Evolutionary conservation across 2,797 vertebrate genomes (phyloP).

Genomic region (Mus minutoides): DNA sequence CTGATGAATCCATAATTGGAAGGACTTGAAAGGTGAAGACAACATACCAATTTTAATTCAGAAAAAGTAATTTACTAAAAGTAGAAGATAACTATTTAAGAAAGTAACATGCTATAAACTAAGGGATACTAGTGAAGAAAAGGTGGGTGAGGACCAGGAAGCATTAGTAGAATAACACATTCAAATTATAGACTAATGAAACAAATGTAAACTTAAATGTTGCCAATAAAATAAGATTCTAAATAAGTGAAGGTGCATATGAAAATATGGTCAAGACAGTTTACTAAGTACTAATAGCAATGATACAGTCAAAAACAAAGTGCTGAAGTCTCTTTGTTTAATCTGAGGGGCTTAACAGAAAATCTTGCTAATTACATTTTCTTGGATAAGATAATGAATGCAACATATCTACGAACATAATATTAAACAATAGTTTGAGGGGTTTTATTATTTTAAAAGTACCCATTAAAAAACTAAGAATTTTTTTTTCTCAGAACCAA

Average conservation of each 20-base stretch:
- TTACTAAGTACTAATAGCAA: background rate
- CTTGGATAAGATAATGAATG: background rate
- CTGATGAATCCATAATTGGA: background rate
- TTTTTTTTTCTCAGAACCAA: background rate
- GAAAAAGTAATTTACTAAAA: background rate
- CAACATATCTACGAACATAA: background rate
- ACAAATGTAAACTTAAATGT: background rate
- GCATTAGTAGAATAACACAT: background rate
- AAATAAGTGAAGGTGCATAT: background rate
- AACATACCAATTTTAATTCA: background rate
- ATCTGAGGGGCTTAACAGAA: background rate
- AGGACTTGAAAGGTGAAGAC: background rate
- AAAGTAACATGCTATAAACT: background rate
- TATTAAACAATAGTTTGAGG: background rate
- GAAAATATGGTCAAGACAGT: background rate
- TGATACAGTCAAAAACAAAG: background rate
- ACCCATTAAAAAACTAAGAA: background rate
- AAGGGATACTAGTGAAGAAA: background rate
- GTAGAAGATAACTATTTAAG: background rate
- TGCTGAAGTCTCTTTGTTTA: background rate
- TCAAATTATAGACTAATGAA: background rate
- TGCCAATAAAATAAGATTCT: background rate
- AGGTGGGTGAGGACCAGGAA: background rate
- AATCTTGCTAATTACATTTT: background rate
- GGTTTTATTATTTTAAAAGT: background rate